Base-by-base conservation (phyloP, 2,888 invertebrate genomes). In the Aphodius sticticus region DNA sequence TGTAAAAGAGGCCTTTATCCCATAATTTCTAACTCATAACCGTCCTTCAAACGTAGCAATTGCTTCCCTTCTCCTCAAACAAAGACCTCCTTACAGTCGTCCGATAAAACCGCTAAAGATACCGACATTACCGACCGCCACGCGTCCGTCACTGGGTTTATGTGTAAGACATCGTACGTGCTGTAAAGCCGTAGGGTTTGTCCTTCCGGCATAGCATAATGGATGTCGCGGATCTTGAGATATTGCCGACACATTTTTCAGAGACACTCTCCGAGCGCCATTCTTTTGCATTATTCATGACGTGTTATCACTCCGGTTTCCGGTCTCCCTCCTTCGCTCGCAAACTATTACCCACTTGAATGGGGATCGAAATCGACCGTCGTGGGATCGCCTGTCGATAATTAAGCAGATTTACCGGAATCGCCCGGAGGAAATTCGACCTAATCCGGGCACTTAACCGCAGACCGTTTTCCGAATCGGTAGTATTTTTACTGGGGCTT, bases 81-180 rank as follows among this genome's bases (percentile, higher is more conserved):
- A 53, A 53, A 53, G 53, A 2, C 9, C 53, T 12, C 53, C 7
- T 53, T 5, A 53, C 53, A 53, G 9, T 2, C 53, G 53, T 12
- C 53, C 53, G 53, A 53, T 53, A 53, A 12, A 53, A 53, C 7
- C 12, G 53, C 53, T 5, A 53, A 53, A 53, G 53, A 53, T 7
- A 7, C 53, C 53, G 7, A 12, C 9, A 9, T 53, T 53, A 53
- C 53, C 53, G 26, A 26, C 26, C 2, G 26, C 26, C 26, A 26
- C 26, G 26, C 26, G 26, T 26, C 26, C 26, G 26, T 1, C 26
- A 26, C 26, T 26, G 79, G 79, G 81, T 82, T 82, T 81, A 82
- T 81, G 82, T 80, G 81, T 81, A 78, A 82, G 37, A 80, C 81
- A 26, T 26, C 76, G 78, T 81, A 82, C 82, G 82, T 82, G 82